Conservation (phyloP, 1,140 invertebrate species). For the Chlorops oryzae region DNA sequence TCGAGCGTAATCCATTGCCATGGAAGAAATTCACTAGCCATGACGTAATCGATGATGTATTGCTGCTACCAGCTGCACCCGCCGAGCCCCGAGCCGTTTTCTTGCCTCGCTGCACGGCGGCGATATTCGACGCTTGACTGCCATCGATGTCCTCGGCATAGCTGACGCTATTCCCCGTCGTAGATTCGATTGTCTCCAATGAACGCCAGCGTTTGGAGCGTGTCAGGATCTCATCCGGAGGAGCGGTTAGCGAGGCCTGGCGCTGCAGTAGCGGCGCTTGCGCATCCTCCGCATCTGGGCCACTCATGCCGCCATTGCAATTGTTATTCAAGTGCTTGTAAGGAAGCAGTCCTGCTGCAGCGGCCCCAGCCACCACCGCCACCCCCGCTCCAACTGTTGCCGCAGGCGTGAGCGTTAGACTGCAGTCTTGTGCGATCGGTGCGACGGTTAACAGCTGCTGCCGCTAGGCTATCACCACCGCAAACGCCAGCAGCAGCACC, state of each 20-base stretch:
- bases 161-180: slow-evolving; percentile 33
- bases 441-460: no score
- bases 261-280: slow-evolving; percentile 54
- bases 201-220: slow-evolving; percentile 67
- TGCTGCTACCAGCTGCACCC: slow-evolving; percentile 25
- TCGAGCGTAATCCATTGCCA: slow-evolving; percentile 15
- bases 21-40: slow-evolving; percentile 64
- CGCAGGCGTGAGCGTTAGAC: no score
- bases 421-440: no score
- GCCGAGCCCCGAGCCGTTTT: slow-evolving; percentile 24
- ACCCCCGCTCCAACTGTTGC: slow-evolving; percentile 9
- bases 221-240: slow-evolving; percentile 49
- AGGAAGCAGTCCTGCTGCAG: slow-evolving; percentile 23
- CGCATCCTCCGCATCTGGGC: slow-evolving; percentile 47
- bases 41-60: slow-evolving; percentile 56
- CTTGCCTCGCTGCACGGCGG: slow-evolving; percentile 31
- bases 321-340: slow-evolving; percentile 49
- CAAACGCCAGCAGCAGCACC: no score
- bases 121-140: slow-evolving; percentile 20
- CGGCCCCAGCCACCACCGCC: slow-evolving; percentile 37
- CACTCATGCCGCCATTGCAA: slow-evolving; percentile 47
- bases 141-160: slow-evolving; percentile 39
- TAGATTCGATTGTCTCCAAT: slow-evolving; percentile 58
- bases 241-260: slow-evolving; percentile 50
- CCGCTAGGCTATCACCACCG: slow-evolving; percentile 35